Percentiles rank a stretch among this genome's conserved stretches.
These are phyloP conservation scores for Galaxea fascicularis DNA, from an alignment of 92 coral and sea anemone genomes.

Conservation along the genomic window DNA sequence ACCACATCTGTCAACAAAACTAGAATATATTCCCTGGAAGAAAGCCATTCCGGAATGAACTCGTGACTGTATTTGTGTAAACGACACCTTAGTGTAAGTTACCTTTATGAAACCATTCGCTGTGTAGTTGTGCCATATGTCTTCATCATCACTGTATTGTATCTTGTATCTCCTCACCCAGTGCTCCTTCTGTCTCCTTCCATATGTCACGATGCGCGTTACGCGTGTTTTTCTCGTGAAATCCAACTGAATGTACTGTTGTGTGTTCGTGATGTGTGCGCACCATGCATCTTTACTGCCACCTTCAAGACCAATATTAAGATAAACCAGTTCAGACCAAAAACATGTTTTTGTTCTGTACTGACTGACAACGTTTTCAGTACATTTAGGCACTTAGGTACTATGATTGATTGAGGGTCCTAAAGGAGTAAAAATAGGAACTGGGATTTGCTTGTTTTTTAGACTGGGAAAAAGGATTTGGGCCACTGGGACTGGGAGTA, in stretches of 20 bases:
- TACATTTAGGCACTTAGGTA: too few species aligned
- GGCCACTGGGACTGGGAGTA: too few species aligned
- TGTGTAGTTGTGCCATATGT: slow-evolving; percentile 71
- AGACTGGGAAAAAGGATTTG: too few species aligned
- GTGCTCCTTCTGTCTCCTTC: slow-evolving; percentile 62
- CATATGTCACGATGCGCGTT: slow-evolving; percentile 65
- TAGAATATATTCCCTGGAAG: too few species aligned
- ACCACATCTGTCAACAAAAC: too few species aligned
- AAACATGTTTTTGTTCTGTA: not conserved
- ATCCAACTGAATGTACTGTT: slow-evolving; percentile 75
- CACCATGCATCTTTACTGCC: slow-evolving; percentile 78
- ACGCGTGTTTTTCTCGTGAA: slow-evolving; percentile 68
- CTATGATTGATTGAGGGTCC: too few species aligned
- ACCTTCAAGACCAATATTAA: not conserved
- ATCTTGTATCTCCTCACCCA: slow-evolving; percentile 77
- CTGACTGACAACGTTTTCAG: too few species aligned
- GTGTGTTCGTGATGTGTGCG: slow-evolving; percentile 44
- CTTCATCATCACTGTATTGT: slow-evolving; percentile 77
- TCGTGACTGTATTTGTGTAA: too few species aligned
- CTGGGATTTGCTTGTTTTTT: too few species aligned
- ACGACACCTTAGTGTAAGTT: not conserved
- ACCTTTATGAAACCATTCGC: slow-evolving; percentile 85
- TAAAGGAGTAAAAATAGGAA: too few species aligned
- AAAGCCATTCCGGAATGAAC: too few species aligned
- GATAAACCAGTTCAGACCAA: not conserved